Percentiles rank a stretch among this genome's conserved stretches.
These are phyloP conservation scores for Diplolepis rosae DNA, from an alignment of 2,888 invertebrate genomes.

Conservation along the genomic window DNA sequence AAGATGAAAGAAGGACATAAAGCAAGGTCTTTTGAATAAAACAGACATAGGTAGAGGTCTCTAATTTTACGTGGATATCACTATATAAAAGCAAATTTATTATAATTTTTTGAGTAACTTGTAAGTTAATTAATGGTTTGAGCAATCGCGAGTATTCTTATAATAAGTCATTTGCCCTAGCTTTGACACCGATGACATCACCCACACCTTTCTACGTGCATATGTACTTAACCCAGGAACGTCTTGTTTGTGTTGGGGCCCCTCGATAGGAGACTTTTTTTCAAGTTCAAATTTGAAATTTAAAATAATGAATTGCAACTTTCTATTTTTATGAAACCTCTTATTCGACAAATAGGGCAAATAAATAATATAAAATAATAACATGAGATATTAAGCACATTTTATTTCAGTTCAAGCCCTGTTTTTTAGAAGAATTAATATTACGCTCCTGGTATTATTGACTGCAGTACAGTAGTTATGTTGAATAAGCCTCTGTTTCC, in stretches of 20 bases:
- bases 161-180: neutral
- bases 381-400: too few species aligned
- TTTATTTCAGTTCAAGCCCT: too few species aligned
- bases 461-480: neutral
- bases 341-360: too few species aligned
- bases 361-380: too few species aligned
- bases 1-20: neutral
- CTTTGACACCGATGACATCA: neutral
- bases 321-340: too few species aligned
- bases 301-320: too few species aligned
- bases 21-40: neutral
- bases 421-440: neutral
- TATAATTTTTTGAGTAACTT: neutral
- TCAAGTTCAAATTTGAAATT: too few species aligned
- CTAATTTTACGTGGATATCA: neutral
- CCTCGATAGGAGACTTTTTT: too few species aligned
- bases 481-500: neutral
- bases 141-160: neutral
- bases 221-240: too few species aligned
- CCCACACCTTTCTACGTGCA: neutral
- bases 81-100: neutral
- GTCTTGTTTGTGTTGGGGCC: neutral
- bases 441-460: neutral
- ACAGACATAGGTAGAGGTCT: neutral
- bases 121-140: neutral